phyloP scores from a whole-genome alignment of 2,888 invertebrate species.

The Caenorhabditis imperialis region DNA sequence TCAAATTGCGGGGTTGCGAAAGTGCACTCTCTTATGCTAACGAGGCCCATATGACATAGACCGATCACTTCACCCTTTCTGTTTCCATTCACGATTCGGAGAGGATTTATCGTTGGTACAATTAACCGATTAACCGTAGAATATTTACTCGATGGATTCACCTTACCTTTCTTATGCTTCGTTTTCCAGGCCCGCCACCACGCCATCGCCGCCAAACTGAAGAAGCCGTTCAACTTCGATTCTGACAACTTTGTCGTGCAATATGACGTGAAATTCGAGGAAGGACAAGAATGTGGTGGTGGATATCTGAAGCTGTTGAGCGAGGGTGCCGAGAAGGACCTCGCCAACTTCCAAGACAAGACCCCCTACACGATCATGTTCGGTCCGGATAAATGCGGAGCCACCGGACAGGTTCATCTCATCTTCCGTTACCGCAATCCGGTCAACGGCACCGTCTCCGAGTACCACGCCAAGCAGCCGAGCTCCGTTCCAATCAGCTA shows the following conservation, averaged over 20 bases:
- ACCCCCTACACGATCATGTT: constrained; percentile 99
- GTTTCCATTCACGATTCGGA: neutral
- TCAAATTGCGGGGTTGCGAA: constrained; percentile 1
- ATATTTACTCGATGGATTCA: no score
- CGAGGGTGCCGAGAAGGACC: constrained; percentile 82
- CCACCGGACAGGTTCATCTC: constrained; percentile 90
- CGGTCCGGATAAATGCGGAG: constrained; percentile 98
- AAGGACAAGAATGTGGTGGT: constrained; percentile 98
- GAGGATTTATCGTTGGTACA: constrained; percentile 43
- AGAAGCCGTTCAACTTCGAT: constrained; percentile 87
- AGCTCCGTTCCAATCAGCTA: constrained; percentile 82
- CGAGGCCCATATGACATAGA: constrained; percentile 28
- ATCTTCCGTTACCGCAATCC: constrained; percentile 97
- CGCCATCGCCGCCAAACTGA: constrained; percentile 88
- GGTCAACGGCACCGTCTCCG: constrained; percentile 86
- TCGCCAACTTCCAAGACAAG: constrained; percentile 84
- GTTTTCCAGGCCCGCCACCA: constrained; percentile 85
- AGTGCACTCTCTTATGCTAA: neutral
- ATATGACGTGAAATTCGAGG: constrained; percentile 86
- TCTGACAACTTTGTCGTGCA: constrained; percentile 87
- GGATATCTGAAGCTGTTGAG: constrained; percentile 95
- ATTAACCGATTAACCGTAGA: neutral
- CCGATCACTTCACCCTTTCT: constrained; percentile 33
- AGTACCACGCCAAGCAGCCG: constrained; percentile 96
- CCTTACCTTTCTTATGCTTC: neutral